Evolutionary conservation across 2,888 invertebrate genomes (phyloP).

Genomic region (Toxonevra muliebris): DNA sequence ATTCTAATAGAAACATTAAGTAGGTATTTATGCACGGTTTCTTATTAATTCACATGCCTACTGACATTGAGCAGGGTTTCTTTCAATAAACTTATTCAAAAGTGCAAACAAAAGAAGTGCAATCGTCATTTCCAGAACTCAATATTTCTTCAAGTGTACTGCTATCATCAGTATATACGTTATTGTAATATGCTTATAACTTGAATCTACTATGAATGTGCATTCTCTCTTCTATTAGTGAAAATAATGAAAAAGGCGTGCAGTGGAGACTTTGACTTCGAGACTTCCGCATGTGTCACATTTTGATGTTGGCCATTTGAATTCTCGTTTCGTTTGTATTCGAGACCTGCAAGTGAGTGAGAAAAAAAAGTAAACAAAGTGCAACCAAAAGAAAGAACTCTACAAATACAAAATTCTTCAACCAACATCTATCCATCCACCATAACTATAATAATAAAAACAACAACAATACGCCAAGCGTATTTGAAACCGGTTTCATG

Average conservation of each 20-base stretch:
- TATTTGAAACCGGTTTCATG: conserved; percentile 49
- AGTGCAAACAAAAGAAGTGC: too few species aligned
- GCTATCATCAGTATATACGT: too few species aligned
- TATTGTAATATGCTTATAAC: too few species aligned
- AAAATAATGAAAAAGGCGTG: not conserved
- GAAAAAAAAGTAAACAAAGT: conserved; percentile 1
- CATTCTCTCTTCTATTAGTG: not conserved
- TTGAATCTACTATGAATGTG: not conserved
- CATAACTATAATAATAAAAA: conserved; percentile 12
- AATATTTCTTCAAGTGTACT: too few species aligned
- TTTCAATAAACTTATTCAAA: too few species aligned
- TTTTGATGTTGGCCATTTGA: conserved; percentile 25
- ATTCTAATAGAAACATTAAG: too few species aligned
- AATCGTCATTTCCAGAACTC: too few species aligned
- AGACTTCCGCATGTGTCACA: conserved; percentile 19
- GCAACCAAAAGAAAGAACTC: conserved; percentile 34
- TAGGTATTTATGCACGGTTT: too few species aligned
- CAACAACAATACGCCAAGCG: conserved; percentile 15
- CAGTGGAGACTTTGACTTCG: conserved; percentile 9
- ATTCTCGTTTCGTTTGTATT: not conserved
- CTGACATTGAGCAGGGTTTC: too few species aligned
- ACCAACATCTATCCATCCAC: conserved; percentile 7
- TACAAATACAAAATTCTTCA: conserved; percentile 24
- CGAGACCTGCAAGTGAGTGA: not conserved
- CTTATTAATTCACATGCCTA: too few species aligned